Conservation (phyloP, 2,888 invertebrate genomes). For the Orthosia cruda region DNA sequence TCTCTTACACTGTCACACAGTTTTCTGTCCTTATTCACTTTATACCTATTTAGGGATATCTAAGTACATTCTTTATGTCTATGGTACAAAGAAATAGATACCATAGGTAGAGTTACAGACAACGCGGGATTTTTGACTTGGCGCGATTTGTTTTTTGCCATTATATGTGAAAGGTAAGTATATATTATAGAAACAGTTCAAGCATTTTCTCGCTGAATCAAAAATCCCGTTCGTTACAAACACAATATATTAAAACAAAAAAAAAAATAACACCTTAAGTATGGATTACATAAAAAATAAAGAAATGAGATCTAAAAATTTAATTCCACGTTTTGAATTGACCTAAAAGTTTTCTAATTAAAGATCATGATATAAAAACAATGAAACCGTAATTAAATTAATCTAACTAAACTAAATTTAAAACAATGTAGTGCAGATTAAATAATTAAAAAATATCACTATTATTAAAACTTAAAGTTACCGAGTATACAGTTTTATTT, state of each 20-base stretch:
- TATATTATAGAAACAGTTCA: background rate
- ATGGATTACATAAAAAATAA: background rate
- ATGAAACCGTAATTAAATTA: slow-evolving; percentile 1
- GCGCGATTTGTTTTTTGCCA: background rate
- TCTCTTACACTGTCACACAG: too few relatives aligned
- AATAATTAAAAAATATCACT: background rate
- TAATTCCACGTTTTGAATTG: slow-evolving; percentile 11
- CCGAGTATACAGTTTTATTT: background rate
- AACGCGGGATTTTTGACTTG: background rate
- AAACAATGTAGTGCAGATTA: background rate
- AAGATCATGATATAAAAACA: slow-evolving; percentile 10
- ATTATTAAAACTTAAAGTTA: background rate
- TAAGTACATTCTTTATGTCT: too few relatives aligned
- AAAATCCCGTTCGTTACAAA: slow-evolving; percentile 4
- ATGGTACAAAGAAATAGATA: too few relatives aligned
- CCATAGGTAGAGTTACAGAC: too few relatives aligned
- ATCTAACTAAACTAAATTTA: background rate
- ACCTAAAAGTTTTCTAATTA: background rate
- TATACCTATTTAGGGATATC: too few relatives aligned
- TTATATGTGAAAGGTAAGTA: background rate
- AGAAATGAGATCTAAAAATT: slow-evolving; percentile 37
- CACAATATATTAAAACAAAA: slow-evolving; percentile 19
- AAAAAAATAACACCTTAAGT: background rate
- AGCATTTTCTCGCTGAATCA: background rate
- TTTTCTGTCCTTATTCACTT: too few relatives aligned